phyloP scores from a whole-genome alignment of 2,797 vertebrate genomes.

The Channa striata region DNA sequence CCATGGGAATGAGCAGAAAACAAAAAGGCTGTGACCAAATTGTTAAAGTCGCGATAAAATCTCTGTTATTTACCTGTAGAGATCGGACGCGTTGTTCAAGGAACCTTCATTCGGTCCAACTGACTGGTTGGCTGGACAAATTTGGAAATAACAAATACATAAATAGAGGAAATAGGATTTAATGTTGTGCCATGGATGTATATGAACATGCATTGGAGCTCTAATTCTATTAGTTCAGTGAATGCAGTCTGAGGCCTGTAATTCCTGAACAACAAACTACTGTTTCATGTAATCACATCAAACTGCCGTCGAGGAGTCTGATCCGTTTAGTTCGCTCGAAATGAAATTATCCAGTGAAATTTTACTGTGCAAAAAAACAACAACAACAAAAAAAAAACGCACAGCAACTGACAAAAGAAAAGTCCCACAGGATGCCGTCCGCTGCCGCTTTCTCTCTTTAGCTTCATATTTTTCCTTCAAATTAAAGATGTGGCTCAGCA shows the following conservation, averaged over 20 bases:
- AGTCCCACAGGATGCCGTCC: too few species aligned
- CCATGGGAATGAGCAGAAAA: too few species aligned
- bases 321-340: constrained; percentile 17
- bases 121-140: too few species aligned
- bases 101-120: too few species aligned
- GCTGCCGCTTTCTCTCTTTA: too few species aligned
- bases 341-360: constrained; percentile 27
- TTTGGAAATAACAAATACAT: too few species aligned
- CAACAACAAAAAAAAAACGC: background rate
- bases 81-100: too few species aligned
- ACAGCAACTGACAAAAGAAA: background rate
- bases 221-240: background rate
- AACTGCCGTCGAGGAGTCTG: constrained; percentile 14
- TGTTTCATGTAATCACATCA: constrained; percentile 35
- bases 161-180: background rate
- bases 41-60: too few species aligned
- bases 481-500: too few species aligned
- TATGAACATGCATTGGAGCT: background rate
- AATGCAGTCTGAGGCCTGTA: constrained; percentile 3
- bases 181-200: constrained; percentile 3
- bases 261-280: constrained; percentile 38
- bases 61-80: too few species aligned
- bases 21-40: too few species aligned
- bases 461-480: background rate
- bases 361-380: constrained; percentile 19